Evolutionary conservation across 1,140 invertebrate species (phyloP).

Genomic region (Diorhabda carinulata): DNA sequence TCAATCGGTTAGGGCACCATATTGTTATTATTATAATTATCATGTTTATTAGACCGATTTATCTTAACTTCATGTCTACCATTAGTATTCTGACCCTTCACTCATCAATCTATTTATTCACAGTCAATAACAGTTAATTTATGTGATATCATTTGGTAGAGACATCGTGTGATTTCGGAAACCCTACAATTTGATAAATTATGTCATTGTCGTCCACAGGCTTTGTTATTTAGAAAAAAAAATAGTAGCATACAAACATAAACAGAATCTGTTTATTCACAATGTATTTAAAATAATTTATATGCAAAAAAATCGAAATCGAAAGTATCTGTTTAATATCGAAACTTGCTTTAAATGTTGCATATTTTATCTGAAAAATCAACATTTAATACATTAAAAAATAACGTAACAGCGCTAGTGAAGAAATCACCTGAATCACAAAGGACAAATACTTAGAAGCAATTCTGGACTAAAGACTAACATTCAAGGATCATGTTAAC

Average conservation of each 20-base stretch:
- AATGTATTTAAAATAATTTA: no score
- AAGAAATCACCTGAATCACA: no score
- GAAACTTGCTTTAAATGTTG: background rate
- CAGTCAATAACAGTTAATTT: background rate
- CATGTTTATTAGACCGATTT: no score
- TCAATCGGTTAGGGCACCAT: no score
- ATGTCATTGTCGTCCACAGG: background rate
- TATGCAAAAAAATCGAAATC: background rate
- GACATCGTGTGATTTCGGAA: background rate
- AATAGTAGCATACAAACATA: no score
- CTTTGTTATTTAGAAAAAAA: no score
- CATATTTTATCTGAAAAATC: background rate
- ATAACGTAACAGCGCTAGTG: no score
- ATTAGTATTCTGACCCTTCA: background rate
- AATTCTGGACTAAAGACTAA: no score
- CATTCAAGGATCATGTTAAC: no score
- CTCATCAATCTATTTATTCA: background rate
- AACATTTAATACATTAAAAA: background rate
- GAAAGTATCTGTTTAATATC: background rate
- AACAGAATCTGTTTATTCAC: no score
- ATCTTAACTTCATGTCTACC: background rate
- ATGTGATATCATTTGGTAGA: constrained; percentile 1
- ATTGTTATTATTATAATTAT: no score
- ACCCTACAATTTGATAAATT: constrained; percentile 2
- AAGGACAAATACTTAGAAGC: no score